Base-by-base conservation (phyloP, 1,140 invertebrate species). In the Sarcophaga peregrina region DNA sequence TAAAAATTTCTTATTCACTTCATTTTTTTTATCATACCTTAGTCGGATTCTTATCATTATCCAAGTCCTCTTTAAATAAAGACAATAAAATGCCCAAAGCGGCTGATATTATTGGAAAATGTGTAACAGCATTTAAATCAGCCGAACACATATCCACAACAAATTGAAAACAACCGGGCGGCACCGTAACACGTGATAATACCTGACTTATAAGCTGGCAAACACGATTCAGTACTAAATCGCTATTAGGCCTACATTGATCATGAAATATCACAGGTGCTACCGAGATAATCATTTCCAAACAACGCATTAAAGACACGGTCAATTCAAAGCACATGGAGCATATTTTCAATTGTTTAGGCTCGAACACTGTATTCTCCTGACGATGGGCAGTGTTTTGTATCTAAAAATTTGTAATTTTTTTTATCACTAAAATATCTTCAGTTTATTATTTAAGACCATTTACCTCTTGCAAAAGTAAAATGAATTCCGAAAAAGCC, bases 401-500 rank as follows among this genome's bases (percentile, higher is more conserved):
- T 90, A 95, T 93, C 94, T 95, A 80, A n/a, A 62, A 45, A 80
- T 25, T 50, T 9, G 58, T 0, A 54, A 50, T 58, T 78, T 45
- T n/a, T 4, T 37, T 1, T 2, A 37, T 37, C 20, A 50, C 9
- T 74, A 75, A 82, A 17, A 82, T 11, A 46, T 15, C 20, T 17
- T 37, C 8, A 68, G 17, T 20, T 25, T 52, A 74, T 20, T 74
- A 25, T 15, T 9, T n/a, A 20, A 45, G 5, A 73, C 46, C 73
- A 62, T n/a, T 87, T 85, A 96, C 95, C 92, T 97, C 96, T 90
- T 97, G 96, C 83, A 97, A 91, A 92, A 97, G 94, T 17, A 95
- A 94, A 85, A 97, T 96, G 84, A 97, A 97, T 86, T 97, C 96
- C 0, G 96, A 97, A 86, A 97, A 97, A 0, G 95, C 94, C 96